phyloP scores from a whole-genome alignment of 2,113 vertebrate species.

The Campylomormyrus numenius region DNA sequence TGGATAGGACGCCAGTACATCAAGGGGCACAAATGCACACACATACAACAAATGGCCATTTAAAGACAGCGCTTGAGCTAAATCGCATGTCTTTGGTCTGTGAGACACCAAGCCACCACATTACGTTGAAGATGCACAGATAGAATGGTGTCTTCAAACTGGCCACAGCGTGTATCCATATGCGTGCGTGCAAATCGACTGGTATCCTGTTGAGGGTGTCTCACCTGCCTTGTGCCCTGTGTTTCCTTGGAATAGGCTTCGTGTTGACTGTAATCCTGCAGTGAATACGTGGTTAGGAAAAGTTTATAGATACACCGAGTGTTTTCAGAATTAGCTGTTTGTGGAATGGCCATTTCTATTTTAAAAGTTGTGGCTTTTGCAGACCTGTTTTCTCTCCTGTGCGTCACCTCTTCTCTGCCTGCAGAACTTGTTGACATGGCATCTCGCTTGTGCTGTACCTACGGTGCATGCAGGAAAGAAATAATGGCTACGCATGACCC shows the following conservation, averaged over 20 bases:
- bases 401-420: background rate
- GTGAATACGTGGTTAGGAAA: background rate
- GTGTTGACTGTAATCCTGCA: background rate
- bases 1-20: background rate
- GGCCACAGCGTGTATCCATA: background rate
- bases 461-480: background rate
- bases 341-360: background rate
- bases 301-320: background rate
- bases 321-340: background rate
- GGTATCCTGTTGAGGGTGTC: background rate
- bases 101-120: background rate
- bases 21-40: background rate
- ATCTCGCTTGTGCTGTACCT: conserved; percentile 36
- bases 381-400: conserved; percentile 46
- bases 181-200: background rate
- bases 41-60: background rate
- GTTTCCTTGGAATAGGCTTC: background rate
- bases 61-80: background rate
- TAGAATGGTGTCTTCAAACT: background rate
- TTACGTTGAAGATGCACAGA: background rate
- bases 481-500: background rate
- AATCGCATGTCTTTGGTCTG: background rate
- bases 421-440: conserved; percentile 11
- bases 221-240: background rate
- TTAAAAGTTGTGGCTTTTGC: background rate